These are phyloP conservation scores for Enteromius mattozi DNA, from an alignment of 2,797 vertebrate species.

Conservation along the genomic window DNA sequence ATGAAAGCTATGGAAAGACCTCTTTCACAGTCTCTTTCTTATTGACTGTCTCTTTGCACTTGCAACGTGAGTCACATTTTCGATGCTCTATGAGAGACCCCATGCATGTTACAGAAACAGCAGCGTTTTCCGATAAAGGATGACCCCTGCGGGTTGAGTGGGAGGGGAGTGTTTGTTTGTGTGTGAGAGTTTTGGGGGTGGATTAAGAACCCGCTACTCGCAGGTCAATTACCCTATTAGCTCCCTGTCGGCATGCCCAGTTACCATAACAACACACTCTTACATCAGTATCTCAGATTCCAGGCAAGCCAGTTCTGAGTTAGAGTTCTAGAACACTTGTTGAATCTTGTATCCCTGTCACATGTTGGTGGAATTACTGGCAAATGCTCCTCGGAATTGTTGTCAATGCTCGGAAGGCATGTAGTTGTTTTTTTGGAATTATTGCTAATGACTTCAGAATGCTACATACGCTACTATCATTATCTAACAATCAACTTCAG, in stretches of 20 bases:
- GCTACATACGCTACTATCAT: neutral
- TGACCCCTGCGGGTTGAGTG: constrained; percentile 36
- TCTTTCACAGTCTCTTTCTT: neutral
- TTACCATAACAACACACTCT: constrained; percentile 35
- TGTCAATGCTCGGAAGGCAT: neutral
- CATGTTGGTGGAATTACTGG: neutral
- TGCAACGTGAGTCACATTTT: constrained; percentile 18
- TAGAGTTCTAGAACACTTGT: neutral
- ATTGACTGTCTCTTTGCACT: constrained; percentile 21
- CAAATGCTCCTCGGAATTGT: neutral
- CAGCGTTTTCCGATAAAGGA: constrained; percentile 35
- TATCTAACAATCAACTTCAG: neutral
- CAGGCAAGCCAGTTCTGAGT: neutral
- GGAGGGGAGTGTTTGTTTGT: constrained; percentile 13
- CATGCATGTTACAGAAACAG: constrained; percentile 17
- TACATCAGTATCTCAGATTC: constrained; percentile 8
- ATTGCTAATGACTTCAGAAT: neutral
- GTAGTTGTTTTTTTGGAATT: neutral
- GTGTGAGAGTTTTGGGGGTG: constrained; percentile 33
- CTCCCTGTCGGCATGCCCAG: constrained; percentile 32
- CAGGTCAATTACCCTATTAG: constrained; percentile 49
- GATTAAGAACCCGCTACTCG: constrained; percentile 38
- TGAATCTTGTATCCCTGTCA: neutral
- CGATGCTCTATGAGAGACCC: neutral
- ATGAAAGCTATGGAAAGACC: neutral